A percentile compares a stretch with the other conserved stretches of the same genome.
Conservation (phyloP, 2,113 vertebrate genomes). For the Silurus asotus region DNA sequence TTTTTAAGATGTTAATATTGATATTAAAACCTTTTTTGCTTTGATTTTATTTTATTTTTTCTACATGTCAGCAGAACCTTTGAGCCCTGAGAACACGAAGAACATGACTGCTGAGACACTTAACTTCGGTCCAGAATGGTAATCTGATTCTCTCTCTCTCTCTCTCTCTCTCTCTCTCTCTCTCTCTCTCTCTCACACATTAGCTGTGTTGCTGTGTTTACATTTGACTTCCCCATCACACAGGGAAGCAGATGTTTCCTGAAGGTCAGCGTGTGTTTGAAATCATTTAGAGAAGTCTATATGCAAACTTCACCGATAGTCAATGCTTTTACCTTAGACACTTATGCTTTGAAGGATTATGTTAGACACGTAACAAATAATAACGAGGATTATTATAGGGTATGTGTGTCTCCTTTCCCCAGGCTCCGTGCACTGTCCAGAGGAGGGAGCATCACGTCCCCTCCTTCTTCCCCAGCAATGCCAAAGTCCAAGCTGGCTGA, state of each 20-base stretch:
- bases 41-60: not conserved
- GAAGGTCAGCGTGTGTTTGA: not conserved
- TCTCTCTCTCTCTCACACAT: not conserved
- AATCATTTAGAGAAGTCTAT: not conserved
- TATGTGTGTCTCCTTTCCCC: not conserved
- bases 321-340: not conserved
- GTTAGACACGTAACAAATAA: not conserved
- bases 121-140: constrained; percentile 83
- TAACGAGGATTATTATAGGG: not conserved
- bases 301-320: not conserved
- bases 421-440: constrained; percentile 81
- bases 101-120: constrained; percentile 80
- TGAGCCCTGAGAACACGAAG: constrained; percentile 44
- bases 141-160: constrained; percentile 2
- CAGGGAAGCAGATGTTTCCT: constrained; percentile 54
- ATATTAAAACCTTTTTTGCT: not conserved
- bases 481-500: constrained; percentile 83
- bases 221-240: constrained; percentile 21
- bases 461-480: constrained; percentile 79
- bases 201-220: not conserved
- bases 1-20: not conserved
- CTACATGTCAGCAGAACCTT: constrained; percentile 40
- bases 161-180: not conserved
- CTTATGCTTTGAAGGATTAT: not conserved
- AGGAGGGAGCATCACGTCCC: constrained; percentile 75